phyloP scores from a whole-genome alignment of 2,113 vertebrate genomes.

The Galeopterus variegatus region DNA sequence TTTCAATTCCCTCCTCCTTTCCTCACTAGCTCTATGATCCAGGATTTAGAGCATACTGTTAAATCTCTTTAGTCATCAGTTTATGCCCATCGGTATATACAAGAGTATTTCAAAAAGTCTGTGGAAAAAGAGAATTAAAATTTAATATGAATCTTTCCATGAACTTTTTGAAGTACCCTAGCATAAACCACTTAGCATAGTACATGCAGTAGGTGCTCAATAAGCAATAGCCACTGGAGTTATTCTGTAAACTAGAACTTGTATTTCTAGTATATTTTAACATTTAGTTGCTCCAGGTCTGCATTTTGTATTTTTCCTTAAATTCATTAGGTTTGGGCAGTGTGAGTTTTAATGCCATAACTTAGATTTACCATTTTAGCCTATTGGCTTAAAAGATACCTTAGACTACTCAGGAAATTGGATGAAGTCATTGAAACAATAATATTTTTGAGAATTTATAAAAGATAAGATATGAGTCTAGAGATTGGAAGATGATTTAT shows the following conservation, averaged over 20 bases:
- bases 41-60: not conserved
- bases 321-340: not conserved
- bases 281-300: not conserved
- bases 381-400: constrained; percentile 14
- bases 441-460: constrained; percentile 2
- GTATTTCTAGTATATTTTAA: not conserved
- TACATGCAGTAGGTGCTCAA: not conserved
- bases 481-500: not conserved
- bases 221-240: not conserved
- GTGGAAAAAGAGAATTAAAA: too few species aligned
- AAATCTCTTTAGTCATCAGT: not conserved
- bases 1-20: not conserved
- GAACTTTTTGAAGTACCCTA: too few species aligned
- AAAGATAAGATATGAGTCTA: not conserved
- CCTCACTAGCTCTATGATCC: not conserved
- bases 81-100: not conserved
- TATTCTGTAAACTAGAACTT: not conserved
- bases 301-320: not conserved
- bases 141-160: too few species aligned
- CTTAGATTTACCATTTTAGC: not conserved
- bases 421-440: constrained; percentile 13
- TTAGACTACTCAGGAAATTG: not conserved
- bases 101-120: too few species aligned
- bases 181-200: not conserved
- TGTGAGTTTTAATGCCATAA: not conserved